Percentiles rank a stretch among this genome's conserved stretches.
Conservation (phyloP, 2,797 vertebrate species). For the Lepilemur ruficaudatus region DNA sequence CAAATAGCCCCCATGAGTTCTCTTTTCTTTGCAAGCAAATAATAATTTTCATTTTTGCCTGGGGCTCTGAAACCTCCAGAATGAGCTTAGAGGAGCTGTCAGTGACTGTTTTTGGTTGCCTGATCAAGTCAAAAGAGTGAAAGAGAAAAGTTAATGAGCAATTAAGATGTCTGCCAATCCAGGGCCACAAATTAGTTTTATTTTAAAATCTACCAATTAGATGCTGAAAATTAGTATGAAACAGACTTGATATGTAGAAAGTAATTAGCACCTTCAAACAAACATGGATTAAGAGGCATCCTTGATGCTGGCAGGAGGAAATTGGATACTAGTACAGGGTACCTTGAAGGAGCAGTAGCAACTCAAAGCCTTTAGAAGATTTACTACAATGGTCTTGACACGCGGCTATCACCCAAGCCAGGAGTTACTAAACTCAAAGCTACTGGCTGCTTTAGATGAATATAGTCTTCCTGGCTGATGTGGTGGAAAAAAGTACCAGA, state of each 20-base stretch:
- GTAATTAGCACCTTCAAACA: slow-evolving; percentile 16
- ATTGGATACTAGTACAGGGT: neutral
- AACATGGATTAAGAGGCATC: neutral
- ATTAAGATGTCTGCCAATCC: neutral
- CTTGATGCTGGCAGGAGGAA: slow-evolving; percentile 6
- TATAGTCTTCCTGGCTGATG: neutral
- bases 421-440: neutral
- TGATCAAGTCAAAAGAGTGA: neutral
- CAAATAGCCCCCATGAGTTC: neutral
- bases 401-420: neutral
- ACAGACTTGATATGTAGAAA: neutral
- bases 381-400: neutral
- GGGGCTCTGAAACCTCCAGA: neutral
- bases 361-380: neutral
- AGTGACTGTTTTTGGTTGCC: neutral
- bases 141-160: neutral
- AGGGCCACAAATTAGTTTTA: neutral
- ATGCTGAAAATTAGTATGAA: slow-evolving; percentile 11
- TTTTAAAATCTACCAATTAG: slow-evolving; percentile 7
- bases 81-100: neutral
- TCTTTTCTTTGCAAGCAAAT: slow-evolving; percentile 27
- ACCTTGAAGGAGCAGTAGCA: neutral
- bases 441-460: neutral
- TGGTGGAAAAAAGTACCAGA: neutral
- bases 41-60: slow-evolving; percentile 3